A percentile compares a stretch with the other conserved stretches of the same genome.
Evolutionary conservation across 2,888 invertebrate species (phyloP).

Genomic region (Lasioglossum leucozonium): DNA sequence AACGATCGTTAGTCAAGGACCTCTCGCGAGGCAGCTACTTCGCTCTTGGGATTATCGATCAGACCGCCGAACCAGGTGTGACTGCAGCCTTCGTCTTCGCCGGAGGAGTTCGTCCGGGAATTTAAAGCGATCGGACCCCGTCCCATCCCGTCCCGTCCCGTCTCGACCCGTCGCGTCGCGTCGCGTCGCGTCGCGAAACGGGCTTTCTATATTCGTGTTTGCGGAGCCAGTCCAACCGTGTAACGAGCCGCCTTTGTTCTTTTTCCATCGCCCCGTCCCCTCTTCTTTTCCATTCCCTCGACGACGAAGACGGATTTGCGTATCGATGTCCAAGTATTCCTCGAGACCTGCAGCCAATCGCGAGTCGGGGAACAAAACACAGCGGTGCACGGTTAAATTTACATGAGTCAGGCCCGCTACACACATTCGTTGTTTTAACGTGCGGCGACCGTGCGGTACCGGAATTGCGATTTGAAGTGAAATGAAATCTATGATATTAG

Average conservation of each 20-base stretch:
- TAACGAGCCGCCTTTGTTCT: constrained; percentile 42
- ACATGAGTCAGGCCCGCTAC: not conserved
- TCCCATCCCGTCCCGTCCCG: too few species aligned
- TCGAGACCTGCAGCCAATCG: not conserved
- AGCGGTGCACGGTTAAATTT: not conserved
- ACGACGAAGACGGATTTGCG: constrained; percentile 31
- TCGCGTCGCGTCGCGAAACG: not conserved
- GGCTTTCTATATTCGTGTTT: constrained; percentile 32
- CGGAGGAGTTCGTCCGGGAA: constrained; percentile 15
- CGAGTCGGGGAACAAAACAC: not conserved
- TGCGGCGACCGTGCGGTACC: too few species aligned
- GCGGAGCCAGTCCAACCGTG: constrained; percentile 36
- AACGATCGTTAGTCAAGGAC: constrained; percentile 76
- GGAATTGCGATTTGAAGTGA: too few species aligned
- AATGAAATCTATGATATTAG: too few species aligned
- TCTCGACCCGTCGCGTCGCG: too few species aligned
- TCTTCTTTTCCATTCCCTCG: not conserved
- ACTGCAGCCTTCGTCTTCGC: constrained; percentile 48
- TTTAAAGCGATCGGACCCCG: constrained; percentile 39
- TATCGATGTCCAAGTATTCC: not conserved
- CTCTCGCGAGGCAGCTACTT: constrained; percentile 54
- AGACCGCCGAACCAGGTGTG: constrained; percentile 57
- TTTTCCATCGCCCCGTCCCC: not conserved
- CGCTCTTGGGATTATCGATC: constrained; percentile 65
- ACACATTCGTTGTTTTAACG: too few species aligned